Evolutionary conservation across 2,888 invertebrate species (phyloP), one percentile per base, ranked within the genome.

Genomic region (Embidobia sp.): DNA sequence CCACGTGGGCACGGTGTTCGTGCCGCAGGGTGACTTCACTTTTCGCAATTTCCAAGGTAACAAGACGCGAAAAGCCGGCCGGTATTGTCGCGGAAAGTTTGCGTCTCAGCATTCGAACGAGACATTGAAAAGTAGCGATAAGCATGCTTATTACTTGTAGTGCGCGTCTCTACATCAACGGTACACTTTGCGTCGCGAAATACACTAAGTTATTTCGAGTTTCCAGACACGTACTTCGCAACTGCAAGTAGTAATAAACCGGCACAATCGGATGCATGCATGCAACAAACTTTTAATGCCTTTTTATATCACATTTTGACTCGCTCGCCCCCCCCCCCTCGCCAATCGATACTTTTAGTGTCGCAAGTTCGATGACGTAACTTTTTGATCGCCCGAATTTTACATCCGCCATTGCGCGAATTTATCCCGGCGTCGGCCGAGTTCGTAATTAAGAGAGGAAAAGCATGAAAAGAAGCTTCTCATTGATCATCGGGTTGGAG

Each of bases 11-110:
- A 85, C 86, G 3, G 89, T 92, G 55, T 89, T 89, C 8, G 93
- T 93, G 19, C 90, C 90, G 51, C 91, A 92, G 1, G 91, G 92
- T 0, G 93, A 93, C 64, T 94, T 94, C 85, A 91, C 90, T 8
- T 92, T 93, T 86, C 90, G 90, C 81, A 89, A 88, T 78, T 91
- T 92, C 83, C 90, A 90, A 90, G 92, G 93, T 92, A 91, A 85
- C 73, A 51, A 76, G 46, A 44, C 10, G 22, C 3, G 6, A 22
- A 22, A 22, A 22, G 22, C 22, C 22, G 22, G 22, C 22, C 35
- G n/a, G n/a, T n/a, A 66, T 48, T 59, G 59, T 59, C 27, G 40
- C 27, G 29, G 49, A 48, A 67, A 67, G 35, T 55, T 67, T 27
- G 11, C 15, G 53, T 40, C 22, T 19, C 7, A 53, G 67, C 37